Conservation (phyloP, 2,113 vertebrate species). For the Menura novaehollandiae region DNA sequence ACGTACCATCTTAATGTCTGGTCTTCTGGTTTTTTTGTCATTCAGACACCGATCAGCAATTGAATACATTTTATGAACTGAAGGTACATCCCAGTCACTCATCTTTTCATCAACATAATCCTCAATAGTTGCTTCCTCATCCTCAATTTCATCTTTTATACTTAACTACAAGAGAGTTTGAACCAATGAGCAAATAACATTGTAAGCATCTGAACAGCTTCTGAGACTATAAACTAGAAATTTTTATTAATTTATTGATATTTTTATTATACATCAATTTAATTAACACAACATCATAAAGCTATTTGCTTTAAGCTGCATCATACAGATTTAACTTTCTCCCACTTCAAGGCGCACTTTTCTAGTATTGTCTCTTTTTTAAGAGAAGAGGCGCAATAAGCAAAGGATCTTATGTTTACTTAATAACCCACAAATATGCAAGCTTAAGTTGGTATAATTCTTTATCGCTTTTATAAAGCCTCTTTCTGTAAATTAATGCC, state of each 20-base stretch:
- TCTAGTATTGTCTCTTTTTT: not conserved
- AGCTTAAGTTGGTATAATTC: not conserved
- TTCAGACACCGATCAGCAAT: conserved; percentile 83
- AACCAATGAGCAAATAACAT: not conserved
- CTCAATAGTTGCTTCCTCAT: conserved; percentile 87
- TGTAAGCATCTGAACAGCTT: not conserved
- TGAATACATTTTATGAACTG: conserved; percentile 79
- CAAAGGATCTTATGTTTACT: not conserved
- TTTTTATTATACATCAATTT: not conserved
- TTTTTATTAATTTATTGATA: not conserved
- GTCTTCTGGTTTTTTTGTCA: conserved; percentile 87
- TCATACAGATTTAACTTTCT: not conserved
- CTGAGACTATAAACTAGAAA: not conserved
- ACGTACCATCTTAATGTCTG: conserved; percentile 82
- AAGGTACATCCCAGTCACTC: conserved; percentile 71
- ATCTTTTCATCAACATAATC: conserved; percentile 88
- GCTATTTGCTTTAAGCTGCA: not conserved
- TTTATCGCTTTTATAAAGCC: not conserved
- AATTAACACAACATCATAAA: not conserved
- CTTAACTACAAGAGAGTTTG: conserved; percentile 76
- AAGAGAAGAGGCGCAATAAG: not conserved
- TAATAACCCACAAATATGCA: not conserved
- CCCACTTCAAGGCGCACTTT: not conserved
- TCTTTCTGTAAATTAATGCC: not conserved
- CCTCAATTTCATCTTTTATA: conserved; percentile 90